A percentile compares a stretch with the other conserved stretches of the same genome.
Evolutionary conservation across 2,888 invertebrate species (phyloP).

Genomic region (Chesias legatella): DNA sequence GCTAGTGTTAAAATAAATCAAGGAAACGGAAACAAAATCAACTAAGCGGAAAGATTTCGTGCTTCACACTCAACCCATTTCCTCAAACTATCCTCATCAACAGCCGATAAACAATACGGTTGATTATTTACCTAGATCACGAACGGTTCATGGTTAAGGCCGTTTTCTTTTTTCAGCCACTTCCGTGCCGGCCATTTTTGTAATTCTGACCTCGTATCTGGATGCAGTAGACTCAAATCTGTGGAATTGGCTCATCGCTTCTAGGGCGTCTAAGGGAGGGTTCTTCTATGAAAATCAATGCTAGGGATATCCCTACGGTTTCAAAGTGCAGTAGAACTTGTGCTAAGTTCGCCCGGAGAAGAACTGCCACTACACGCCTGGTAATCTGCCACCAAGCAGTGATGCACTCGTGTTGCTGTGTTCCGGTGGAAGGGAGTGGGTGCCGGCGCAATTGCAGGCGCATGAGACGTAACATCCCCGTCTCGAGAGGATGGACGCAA

Average conservation of each 20-base stretch:
- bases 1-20: too few relatives aligned
- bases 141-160: conserved; percentile 35
- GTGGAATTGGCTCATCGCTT: conserved; percentile 81
- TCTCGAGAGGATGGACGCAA: too few relatives aligned
- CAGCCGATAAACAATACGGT: conserved; percentile 23
- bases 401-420: too few relatives aligned
- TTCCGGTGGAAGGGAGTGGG: too few relatives aligned
- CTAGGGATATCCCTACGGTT: conserved; percentile 83
- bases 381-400: too few relatives aligned
- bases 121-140: conserved; percentile 31
- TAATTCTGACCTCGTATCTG: conserved; percentile 83
- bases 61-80: conserved; percentile 15
- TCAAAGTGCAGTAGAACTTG: too few relatives aligned
- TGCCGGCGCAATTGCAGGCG: too few relatives aligned
- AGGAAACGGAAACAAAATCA: conserved; percentile 7
- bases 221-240: conserved; percentile 71
- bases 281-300: conserved; percentile 85
- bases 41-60: conserved; percentile 11
- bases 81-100: conserved; percentile 18
- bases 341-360: too few relatives aligned
- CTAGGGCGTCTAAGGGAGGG: conserved; percentile 84
- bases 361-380: too few relatives aligned
- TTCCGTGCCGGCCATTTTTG: conserved; percentile 81
- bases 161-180: conserved; percentile 72
- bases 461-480: too few relatives aligned